A percentile compares a stretch with the other conserved stretches of the same genome.
Conservation (phyloP, 2,888 invertebrate species). For the Myopa tessellatipennis region DNA sequence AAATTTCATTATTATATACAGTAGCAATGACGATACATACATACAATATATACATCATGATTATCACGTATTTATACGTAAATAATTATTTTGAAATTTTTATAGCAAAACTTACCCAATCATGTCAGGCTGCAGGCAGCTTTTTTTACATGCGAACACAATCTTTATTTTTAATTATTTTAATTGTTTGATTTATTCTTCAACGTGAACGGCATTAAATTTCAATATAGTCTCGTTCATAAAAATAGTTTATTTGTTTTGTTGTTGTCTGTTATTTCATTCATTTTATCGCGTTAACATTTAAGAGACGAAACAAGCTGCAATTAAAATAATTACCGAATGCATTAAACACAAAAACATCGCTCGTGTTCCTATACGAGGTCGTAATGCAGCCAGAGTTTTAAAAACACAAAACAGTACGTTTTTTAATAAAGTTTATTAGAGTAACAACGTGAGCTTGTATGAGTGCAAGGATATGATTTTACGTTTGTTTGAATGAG, state of each 20-base stretch:
- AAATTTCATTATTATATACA: too few relatives aligned
- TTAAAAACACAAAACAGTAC: too few relatives aligned
- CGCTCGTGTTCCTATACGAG: too few relatives aligned
- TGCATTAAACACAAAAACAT: too few relatives aligned
- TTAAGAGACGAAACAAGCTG: neutral
- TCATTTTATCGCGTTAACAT: neutral
- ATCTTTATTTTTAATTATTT: neutral
- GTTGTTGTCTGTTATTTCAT: neutral
- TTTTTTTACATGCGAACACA: neutral
- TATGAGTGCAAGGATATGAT: too few relatives aligned
- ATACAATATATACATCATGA: too few relatives aligned
- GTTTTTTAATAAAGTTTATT: too few relatives aligned
- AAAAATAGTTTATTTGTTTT: neutral
- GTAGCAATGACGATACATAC: too few relatives aligned
- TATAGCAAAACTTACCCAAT: constrained; percentile 7
- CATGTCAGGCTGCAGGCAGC: neutral
- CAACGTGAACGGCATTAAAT: neutral
- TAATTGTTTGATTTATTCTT: constrained; percentile 14
- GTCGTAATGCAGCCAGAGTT: too few relatives aligned
- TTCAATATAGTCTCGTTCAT: neutral
- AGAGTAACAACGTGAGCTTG: too few relatives aligned
- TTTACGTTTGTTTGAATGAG: too few relatives aligned
- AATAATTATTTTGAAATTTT: neutral
- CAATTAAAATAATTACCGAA: constrained; percentile 1
- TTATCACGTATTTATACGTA: too few relatives aligned